Evolutionary conservation across 2,797 vertebrate genomes (phyloP), one percentile per base, ranked within the genome.

Genomic region (Pristis pectinata): DNA sequence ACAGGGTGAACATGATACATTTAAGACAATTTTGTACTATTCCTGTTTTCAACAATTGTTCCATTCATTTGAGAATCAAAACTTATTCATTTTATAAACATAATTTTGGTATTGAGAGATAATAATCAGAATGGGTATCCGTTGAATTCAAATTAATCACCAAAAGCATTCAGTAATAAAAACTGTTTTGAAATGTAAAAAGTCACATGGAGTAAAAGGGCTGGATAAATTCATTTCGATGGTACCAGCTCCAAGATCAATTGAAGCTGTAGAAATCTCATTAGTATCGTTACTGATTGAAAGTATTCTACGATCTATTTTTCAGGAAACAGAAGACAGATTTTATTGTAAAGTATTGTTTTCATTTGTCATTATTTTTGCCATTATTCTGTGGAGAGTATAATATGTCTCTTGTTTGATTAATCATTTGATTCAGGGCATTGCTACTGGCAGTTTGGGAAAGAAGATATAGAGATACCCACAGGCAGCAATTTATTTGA

Each of bases 331-430:
- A n/a, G n/a, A n/a, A 64, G 61, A 64, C 61, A 64, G 61, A 9
- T 15, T 64, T 64, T 64, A 64, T 49, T 64, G 61, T 64, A 59
- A 87, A 59, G 83, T n/a, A 87, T n/a, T 61, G 53, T n/a, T 87
- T 61, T 87, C 83, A 87, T 34, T 87, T 61, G 44, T 87, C 82
- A 87, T 53, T 59, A 30, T 11, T 59, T 5, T 87, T 34, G 49
- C 53, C 83, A 87, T 8, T 77, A 34, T 19, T 61, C 53, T 87
- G 56, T 61, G n/a, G 59, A 61, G 30, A 17, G 83, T 59, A 83
- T 83, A 53, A 83, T 83, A n/a, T 87, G 83, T 30, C 3, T 87
- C 30, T 87, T 59, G 83, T 87, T 59, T 87, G 30, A 87, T 87
- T 59, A 87, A 87, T 87, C 34, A 53, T n/a, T 59, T 59, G 53